These are phyloP conservation scores for Amphiprion percula DNA, from an alignment of 2,113 vertebrate species.

Conservation along the genomic window DNA sequence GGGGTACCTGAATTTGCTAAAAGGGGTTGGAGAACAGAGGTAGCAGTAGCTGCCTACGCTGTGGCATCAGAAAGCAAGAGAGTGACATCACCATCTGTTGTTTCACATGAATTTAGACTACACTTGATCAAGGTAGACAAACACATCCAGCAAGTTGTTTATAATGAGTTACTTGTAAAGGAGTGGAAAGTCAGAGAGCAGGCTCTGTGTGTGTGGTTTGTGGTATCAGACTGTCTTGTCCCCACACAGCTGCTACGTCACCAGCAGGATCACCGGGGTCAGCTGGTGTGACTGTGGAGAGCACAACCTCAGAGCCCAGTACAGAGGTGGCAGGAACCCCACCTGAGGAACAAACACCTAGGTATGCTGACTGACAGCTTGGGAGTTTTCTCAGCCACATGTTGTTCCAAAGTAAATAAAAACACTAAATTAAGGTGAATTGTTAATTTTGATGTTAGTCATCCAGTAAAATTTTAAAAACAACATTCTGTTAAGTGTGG, in stretches of 20 bases:
- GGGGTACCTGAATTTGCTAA: conserved; percentile 36
- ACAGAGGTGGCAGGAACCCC: conserved; percentile 79
- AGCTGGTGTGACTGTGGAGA: conserved; percentile 80
- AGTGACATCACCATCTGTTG: conserved; percentile 46
- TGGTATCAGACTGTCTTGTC: conserved; percentile 29
- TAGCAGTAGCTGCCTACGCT: conserved; percentile 44
- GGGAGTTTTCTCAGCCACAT: rapidly evolving
- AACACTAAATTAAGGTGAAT: neutral
- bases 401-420: neutral
- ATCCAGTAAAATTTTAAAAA: neutral
- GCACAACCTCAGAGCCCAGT: conserved; percentile 69
- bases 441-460: neutral
- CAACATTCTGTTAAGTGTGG: no score
- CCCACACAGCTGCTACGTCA: conserved; percentile 75
- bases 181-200: conserved; percentile 18
- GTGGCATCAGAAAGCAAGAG: conserved; percentile 61
- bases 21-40: conserved; percentile 60
- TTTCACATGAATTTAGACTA: conserved; percentile 32
- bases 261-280: conserved; percentile 80
- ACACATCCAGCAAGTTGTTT: neutral
- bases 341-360: conserved; percentile 84
- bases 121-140: conserved; percentile 23
- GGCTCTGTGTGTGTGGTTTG: conserved; percentile 15
- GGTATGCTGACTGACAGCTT: conserved; percentile 71
- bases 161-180: neutral